Percentiles rank a stretch among this genome's conserved stretches.
Conservation (phyloP, 2,113 vertebrate genomes). For the Pogonocichla stellata region DNA sequence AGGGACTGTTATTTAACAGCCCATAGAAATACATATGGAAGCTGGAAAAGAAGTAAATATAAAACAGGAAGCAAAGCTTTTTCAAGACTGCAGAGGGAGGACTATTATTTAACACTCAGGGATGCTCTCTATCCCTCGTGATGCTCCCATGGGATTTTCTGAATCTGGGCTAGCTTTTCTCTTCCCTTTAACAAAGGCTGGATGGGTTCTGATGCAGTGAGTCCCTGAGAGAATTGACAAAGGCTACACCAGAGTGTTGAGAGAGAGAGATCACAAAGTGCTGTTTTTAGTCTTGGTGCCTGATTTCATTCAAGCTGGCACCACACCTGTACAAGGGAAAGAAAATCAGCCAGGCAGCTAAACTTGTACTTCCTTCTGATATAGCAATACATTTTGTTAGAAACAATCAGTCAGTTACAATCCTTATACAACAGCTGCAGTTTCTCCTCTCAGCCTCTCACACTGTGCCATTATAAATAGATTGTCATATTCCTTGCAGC, state of each 20-base stretch:
- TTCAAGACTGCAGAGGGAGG: background rate
- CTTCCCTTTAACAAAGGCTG: background rate
- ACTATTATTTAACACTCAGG: background rate
- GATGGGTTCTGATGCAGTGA: background rate
- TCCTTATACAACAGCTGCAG: constrained; percentile 70
- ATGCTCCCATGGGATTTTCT: background rate
- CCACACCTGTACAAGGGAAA: background rate
- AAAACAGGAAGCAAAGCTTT: background rate
- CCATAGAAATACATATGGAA: background rate
- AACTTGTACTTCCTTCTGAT: constrained; percentile 51
- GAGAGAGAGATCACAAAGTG: fast-evolving
- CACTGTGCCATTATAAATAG: constrained; percentile 67
- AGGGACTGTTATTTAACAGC: background rate
- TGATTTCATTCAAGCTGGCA: background rate
- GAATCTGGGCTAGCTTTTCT: background rate
- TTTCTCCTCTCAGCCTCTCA: constrained; percentile 50
- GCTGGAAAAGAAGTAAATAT: background rate
- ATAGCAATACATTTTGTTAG: constrained; percentile 51
- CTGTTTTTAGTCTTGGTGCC: background rate
- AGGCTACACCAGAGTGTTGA: background rate
- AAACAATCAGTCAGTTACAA: constrained; percentile 68
- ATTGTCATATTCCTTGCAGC: constrained; percentile 65
- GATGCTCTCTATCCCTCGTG: background rate
- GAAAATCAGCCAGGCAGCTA: background rate
- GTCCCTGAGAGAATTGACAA: background rate